Conservation (phyloP, 2,797 vertebrate genomes). For the Benthosema pterotum region DNA sequence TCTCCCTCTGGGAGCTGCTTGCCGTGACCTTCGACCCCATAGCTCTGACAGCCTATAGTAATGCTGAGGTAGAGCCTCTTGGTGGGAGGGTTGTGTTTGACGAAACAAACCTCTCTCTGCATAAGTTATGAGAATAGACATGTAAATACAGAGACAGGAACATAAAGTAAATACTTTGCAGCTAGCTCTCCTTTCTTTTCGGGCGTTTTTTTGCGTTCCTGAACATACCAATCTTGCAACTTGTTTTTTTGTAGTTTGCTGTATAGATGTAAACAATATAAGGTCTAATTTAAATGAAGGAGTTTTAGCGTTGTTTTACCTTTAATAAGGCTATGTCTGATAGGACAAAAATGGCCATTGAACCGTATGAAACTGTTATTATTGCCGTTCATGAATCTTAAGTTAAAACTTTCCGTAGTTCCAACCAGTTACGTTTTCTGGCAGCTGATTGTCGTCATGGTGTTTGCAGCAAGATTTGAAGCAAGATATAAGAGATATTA, state of each 20-base stretch:
- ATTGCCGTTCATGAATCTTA: constrained; percentile 53
- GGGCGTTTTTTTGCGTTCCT: constrained; percentile 54
- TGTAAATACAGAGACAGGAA: constrained; percentile 70
- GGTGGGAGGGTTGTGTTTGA: constrained; percentile 33
- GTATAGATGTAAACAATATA: constrained; percentile 68
- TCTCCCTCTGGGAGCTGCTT: constrained; percentile 23
- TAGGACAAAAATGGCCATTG: constrained; percentile 54
- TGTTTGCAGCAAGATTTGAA: constrained; percentile 45
- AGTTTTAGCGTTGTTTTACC: constrained; percentile 74
- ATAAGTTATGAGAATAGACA: constrained; percentile 36
- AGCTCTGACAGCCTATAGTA: constrained; percentile 52
- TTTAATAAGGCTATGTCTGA: constrained; percentile 72
- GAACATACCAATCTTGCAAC: constrained; percentile 55
- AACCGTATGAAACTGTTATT: constrained; percentile 77
- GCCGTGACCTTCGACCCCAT: constrained; percentile 26
- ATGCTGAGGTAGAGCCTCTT: constrained; percentile 50
- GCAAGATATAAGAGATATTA: constrained; percentile 43
- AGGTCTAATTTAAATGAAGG: constrained; percentile 63
- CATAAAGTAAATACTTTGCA: constrained; percentile 33
- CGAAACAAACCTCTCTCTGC: constrained; percentile 34
- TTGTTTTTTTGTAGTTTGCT: constrained; percentile 59
- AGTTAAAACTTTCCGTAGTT: constrained; percentile 42
- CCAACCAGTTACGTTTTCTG: constrained; percentile 28
- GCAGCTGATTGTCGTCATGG: constrained; percentile 26
- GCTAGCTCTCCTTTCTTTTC: constrained; percentile 50